Percentiles rank a stretch among this genome's conserved stretches.
These are phyloP conservation scores for Platyrinchus mystaceus DNA, from an alignment of 2,797 vertebrate genomes.

Conservation along the genomic window DNA sequence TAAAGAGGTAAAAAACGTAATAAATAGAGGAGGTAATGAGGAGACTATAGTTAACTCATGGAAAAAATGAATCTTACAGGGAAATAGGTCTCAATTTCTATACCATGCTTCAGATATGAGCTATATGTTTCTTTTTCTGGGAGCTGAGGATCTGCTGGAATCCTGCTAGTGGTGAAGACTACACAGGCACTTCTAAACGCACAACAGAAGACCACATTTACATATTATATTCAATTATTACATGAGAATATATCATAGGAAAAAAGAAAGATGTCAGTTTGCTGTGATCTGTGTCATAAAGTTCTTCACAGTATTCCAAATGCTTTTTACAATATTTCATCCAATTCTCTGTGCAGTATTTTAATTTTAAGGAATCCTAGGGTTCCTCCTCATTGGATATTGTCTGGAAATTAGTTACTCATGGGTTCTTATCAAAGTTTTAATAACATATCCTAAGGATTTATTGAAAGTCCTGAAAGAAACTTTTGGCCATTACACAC, in stretches of 20 bases:
- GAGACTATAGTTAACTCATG: neutral
- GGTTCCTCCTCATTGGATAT: neutral
- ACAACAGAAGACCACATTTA: neutral
- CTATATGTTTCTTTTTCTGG: neutral
- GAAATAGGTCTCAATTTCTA: neutral
- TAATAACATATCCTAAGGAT: neutral
- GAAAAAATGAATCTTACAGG: neutral
- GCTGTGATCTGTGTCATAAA: neutral
- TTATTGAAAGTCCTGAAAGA: neutral
- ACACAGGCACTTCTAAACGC: neutral
- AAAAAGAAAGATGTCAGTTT: neutral
- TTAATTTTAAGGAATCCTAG: neutral
- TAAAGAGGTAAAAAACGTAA: neutral
- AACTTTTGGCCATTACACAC: neutral
- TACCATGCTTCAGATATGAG: neutral
- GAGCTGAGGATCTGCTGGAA: neutral
- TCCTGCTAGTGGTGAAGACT: neutral
- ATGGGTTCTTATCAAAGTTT: neutral
- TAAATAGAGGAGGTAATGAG: neutral
- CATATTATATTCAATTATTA: neutral
- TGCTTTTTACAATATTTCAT: neutral
- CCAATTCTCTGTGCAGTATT: neutral
- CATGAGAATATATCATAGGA: neutral
- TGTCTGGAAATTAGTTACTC: neutral
- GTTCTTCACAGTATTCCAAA: neutral